Conservation (phyloP, 2,113 vertebrate species). For the Plestiodon gilberti region DNA sequence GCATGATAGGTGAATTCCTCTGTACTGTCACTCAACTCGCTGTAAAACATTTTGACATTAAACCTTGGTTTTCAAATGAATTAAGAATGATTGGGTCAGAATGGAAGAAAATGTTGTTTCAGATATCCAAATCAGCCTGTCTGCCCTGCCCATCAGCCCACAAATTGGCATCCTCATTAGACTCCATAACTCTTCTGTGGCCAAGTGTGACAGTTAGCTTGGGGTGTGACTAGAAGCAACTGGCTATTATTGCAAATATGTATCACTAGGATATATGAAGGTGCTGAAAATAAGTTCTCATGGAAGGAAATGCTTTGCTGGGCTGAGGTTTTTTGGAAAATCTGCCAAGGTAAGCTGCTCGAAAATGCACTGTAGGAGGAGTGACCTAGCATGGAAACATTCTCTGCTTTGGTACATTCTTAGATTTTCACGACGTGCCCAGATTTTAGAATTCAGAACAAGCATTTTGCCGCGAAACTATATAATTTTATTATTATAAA, state of each 20-base stretch:
- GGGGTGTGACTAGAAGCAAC: neutral
- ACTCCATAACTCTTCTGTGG: neutral
- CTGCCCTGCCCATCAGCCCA: neutral
- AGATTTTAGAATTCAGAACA: too few species aligned
- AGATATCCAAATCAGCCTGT: neutral
- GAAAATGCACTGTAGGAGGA: neutral
- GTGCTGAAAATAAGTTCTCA: neutral
- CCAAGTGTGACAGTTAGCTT: neutral
- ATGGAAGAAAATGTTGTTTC: neutral
- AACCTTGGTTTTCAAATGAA: constrained; percentile 48
- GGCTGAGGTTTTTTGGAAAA: neutral
- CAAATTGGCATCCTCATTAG: too few species aligned
- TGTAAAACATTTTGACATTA: constrained; percentile 67
- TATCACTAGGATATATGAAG: neutral
- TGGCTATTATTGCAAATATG: neutral
- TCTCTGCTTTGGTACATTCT: too few species aligned
- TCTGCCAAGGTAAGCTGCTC: neutral
- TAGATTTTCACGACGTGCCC: too few species aligned
- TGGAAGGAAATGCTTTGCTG: neutral
- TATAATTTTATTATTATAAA: too few species aligned
- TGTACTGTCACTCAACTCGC: neutral
- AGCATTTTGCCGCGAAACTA: too few species aligned
- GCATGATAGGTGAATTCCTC: neutral
- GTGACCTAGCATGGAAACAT: too few species aligned
- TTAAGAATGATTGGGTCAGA: neutral